Base-by-base conservation (phyloP, 2,113 vertebrate genomes). In the Girardinichthys multiradiatus region DNA sequence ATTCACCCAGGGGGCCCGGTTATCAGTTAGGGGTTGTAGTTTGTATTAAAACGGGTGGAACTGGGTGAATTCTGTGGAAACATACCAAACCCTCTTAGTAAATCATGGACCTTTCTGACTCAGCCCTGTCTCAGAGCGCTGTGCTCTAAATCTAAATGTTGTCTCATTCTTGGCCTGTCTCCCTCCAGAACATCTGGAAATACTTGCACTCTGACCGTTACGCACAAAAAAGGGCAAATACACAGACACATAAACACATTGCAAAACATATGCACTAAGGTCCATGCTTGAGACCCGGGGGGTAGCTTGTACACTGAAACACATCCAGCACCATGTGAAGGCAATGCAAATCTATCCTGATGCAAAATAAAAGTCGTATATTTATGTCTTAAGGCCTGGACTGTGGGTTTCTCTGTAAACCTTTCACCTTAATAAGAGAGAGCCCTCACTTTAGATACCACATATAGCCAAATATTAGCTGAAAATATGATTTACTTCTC, bases 141-240 rank as follows among this genome's bases (percentile, higher is more conserved):
- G 42, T 3, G 48, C 21, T 54, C 48, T n/a, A 54, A 54, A n/a
- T 60, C 31, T 51, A 51, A 67, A 27, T 71, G 57, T 73, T 81
- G 68, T 73, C 62, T 76, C 74, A 65, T 73, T 71, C 67, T 54
- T 63, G 0, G 48, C 24, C 30, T 64, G 63, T 74, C 54, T 33
- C 33, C 73, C 57, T 80, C 64, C 35, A 73, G 78, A 67, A 74
- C 91, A 91, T 91, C 86, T 92, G 91, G 86, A 89, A 90, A 76
- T 26, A 35, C 58, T 90, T 88, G 78, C 0, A 14, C 72, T 72
- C 77, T n/a, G 39, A 82, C 70, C 72, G 54, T 63, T 59, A 78
- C 68, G 30, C 74, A 75, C 71, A 66, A 60, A 76, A 74, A 28
- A 4, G 21, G 39, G 70, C 71, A 85, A 73, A 83, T 61, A 84